Evolutionary conservation across 2,113 vertebrate species (phyloP).

Genomic region (Theristicus caerulescens): DNA sequence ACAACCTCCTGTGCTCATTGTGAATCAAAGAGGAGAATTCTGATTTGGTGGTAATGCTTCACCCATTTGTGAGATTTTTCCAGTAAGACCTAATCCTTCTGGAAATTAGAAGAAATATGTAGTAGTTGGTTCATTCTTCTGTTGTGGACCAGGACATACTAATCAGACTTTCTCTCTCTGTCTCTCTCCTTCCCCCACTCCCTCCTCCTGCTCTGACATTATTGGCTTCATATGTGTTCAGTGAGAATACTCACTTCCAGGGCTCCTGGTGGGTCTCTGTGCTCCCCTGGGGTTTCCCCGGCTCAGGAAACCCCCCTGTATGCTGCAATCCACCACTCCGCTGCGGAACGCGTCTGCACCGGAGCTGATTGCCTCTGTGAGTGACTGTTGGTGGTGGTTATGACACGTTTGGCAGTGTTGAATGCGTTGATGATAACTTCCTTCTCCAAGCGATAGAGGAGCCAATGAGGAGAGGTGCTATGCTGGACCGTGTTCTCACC

Average conservation of each 20-base stretch:
- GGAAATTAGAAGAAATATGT: neutral
- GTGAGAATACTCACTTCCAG: neutral
- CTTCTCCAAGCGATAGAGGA: no score
- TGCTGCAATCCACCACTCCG: rapidly evolving
- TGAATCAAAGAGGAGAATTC: neutral
- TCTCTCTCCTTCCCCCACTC: neutral
- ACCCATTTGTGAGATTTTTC: neutral
- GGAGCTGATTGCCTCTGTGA: neutral
- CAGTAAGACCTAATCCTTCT: neutral
- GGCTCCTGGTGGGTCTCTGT: neutral
- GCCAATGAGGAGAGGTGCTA: no score
- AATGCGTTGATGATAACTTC: no score
- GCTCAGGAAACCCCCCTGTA: neutral
- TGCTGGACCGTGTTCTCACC: no score
- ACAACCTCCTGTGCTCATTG: neutral
- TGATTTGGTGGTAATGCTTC: neutral
- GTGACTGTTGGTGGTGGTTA: neutral
- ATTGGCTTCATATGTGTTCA: neutral
- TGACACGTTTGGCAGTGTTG: no score
- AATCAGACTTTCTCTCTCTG: neutral
- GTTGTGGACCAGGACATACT: neutral
- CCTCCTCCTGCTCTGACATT: neutral
- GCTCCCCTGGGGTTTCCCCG: neutral
- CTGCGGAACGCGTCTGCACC: neutral
- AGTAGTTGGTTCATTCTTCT: neutral